Evolutionary conservation across 2,113 vertebrate genomes (phyloP).

Genomic region (Micromys minutus): DNA sequence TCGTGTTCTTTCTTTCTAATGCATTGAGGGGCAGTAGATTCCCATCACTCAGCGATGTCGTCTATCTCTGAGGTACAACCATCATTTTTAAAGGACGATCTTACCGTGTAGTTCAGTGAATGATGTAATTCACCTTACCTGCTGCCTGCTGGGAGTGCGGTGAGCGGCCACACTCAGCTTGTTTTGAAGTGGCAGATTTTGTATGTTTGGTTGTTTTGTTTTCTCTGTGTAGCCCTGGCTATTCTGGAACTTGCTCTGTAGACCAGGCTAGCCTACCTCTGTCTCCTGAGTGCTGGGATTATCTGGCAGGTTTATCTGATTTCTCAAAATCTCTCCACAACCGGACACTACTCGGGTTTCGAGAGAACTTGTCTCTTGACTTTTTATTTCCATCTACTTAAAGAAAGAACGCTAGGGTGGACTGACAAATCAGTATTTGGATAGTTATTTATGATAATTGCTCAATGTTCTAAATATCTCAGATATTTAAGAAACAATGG

Average conservation of each 20-base stretch:
- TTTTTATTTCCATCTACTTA: slow-evolving; percentile 30
- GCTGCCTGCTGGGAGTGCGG: no score
- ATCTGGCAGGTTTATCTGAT: not conserved
- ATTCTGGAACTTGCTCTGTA: not conserved
- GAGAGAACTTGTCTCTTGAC: slow-evolving; percentile 12
- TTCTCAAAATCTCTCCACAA: not conserved
- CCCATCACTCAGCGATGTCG: not conserved
- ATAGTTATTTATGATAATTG: slow-evolving; percentile 26
- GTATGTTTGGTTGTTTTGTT: no score
- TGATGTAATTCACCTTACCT: not conserved
- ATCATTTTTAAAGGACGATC: not conserved
- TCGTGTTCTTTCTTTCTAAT: not conserved
- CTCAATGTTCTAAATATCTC: not conserved
- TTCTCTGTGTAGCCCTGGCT: not conserved
- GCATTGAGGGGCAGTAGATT: slow-evolving; percentile 35
- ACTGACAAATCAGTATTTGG: not conserved
- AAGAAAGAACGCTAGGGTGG: not conserved
- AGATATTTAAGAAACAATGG: not conserved
- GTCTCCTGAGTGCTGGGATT: no score
- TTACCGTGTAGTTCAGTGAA: not conserved
- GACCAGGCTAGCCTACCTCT: not conserved
- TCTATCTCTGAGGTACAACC: not conserved
- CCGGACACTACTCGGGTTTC: not conserved
- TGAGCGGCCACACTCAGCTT: not conserved
- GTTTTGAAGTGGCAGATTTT: no score